These are phyloP conservation scores for Helicolenus hilgendorfi DNA, from an alignment of 2,797 vertebrate genomes.

Conservation along the genomic window DNA sequence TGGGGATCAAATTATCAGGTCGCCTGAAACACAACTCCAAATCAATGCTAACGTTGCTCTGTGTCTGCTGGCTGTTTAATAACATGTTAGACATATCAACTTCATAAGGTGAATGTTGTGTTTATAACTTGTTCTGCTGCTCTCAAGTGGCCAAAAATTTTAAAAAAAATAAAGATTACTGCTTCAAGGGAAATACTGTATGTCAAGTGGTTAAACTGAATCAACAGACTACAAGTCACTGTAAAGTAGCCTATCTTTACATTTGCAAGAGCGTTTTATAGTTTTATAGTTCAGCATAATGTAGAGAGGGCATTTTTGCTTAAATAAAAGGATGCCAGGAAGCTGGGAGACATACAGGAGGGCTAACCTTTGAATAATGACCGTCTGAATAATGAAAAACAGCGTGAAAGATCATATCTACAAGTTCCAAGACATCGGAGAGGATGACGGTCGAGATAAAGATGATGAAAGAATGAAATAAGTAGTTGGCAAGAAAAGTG, in stretches of 20 bases:
- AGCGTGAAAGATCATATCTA: slow-evolving; percentile 25
- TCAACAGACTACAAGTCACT: background rate
- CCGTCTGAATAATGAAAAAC: slow-evolving; percentile 53
- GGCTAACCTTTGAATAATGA: slow-evolving; percentile 35
- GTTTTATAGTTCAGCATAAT: background rate
- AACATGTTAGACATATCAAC: too few species aligned
- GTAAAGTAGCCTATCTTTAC: background rate
- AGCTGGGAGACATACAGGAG: background rate
- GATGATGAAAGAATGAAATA: slow-evolving; percentile 43
- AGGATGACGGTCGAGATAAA: slow-evolving; percentile 17
- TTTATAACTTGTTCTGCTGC: background rate
- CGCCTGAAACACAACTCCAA: background rate
- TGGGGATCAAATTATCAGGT: background rate
- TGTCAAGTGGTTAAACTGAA: background rate
- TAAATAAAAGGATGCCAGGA: slow-evolving; percentile 6
- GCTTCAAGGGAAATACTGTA: background rate
- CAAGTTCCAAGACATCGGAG: slow-evolving; percentile 13
- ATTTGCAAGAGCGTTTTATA: background rate
- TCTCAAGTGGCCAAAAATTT: background rate
- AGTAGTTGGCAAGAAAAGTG: background rate
- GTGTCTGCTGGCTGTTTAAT: background rate
- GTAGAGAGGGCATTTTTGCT: background rate
- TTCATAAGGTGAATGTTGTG: background rate
- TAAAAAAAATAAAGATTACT: background rate
- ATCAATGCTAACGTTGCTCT: background rate